phyloP scores from a whole-genome alignment of 2,888 invertebrate genomes.

The Acronicta alni region DNA sequence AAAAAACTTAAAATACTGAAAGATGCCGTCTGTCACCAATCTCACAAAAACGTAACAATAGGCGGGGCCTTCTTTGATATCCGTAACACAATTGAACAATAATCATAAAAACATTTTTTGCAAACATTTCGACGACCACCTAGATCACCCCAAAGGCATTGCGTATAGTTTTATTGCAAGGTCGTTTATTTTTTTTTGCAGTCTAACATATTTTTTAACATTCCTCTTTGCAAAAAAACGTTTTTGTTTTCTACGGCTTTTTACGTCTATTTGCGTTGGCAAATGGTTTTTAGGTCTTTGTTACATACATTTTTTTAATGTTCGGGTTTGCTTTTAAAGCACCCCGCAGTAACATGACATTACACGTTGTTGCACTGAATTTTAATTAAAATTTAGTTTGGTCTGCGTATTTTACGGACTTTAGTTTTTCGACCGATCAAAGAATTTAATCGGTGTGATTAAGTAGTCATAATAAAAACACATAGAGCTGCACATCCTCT shows the following conservation, averaged over 20 bases:
- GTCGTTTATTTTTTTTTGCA: conserved; percentile 72
- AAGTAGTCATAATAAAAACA: conserved; percentile 5
- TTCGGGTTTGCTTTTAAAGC: conserved; percentile 29
- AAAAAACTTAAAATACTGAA: conserved; percentile 17
- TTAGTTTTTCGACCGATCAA: conserved; percentile 16
- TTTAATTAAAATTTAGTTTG: conserved; percentile 18
- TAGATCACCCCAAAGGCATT: conserved; percentile 60
- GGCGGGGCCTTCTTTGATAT: conserved; percentile 66
- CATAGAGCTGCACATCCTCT: conserved; percentile 6
- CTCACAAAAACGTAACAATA: conserved; percentile 39
- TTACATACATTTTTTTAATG: conserved; percentile 42
- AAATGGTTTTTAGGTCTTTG: conserved; percentile 59
- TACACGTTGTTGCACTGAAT: conserved; percentile 9
- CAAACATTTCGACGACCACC: conserved; percentile 67
- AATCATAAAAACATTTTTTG: conserved; percentile 61
- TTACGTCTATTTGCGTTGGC: conserved; percentile 73
- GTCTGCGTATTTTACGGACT: conserved; percentile 17
- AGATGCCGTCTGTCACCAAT: conserved; percentile 46
- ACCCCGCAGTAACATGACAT: conserved; percentile 20
- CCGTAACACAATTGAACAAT: conserved; percentile 61
- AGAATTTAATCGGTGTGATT: no score
- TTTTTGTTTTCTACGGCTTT: conserved; percentile 66
- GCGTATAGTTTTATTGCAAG: conserved; percentile 59
- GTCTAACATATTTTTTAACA: conserved; percentile 69
- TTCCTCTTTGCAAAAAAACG: conserved; percentile 76